phyloP scores from a whole-genome alignment of 1,140 invertebrate genomes.

The Neotoxoptera formosana region DNA sequence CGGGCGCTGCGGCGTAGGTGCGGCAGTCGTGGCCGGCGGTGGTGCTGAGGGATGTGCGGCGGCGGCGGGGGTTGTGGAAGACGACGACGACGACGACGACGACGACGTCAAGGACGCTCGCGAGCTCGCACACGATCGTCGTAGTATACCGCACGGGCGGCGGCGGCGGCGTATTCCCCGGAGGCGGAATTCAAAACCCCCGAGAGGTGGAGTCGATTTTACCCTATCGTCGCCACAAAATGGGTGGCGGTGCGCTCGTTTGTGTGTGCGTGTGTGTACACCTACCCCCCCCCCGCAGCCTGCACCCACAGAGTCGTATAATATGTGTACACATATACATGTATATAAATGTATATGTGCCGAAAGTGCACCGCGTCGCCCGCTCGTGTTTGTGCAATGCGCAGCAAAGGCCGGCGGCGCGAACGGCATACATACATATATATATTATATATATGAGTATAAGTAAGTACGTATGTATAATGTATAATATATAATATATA shows the following conservation, averaged over 20 bases:
- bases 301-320: background rate
- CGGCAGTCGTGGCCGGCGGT: slow-evolving; percentile 59
- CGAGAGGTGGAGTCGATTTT: slow-evolving; percentile 63
- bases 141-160: background rate
- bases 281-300: background rate
- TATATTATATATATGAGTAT: background rate
- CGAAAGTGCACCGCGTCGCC: background rate
- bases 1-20: slow-evolving; percentile 51
- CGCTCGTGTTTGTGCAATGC: background rate
- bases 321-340: background rate
- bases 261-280: slow-evolving; percentile 5
- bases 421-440: background rate
- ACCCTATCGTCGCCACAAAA: slow-evolving; percentile 54
- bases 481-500: background rate
- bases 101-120: slow-evolving; percentile 43
- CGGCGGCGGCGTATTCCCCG: slow-evolving; percentile 62
- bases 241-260: slow-evolving; percentile 42
- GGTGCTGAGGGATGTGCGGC: background rate
- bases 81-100: slow-evolving; percentile 54
- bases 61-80: background rate
- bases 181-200: slow-evolving; percentile 61
- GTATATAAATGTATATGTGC: background rate
- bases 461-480: background rate
- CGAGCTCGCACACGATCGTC: slow-evolving; percentile 13
- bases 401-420: background rate